Conservation (phyloP, 1,140 invertebrate genomes). For the Cecropterus lyciades region DNA sequence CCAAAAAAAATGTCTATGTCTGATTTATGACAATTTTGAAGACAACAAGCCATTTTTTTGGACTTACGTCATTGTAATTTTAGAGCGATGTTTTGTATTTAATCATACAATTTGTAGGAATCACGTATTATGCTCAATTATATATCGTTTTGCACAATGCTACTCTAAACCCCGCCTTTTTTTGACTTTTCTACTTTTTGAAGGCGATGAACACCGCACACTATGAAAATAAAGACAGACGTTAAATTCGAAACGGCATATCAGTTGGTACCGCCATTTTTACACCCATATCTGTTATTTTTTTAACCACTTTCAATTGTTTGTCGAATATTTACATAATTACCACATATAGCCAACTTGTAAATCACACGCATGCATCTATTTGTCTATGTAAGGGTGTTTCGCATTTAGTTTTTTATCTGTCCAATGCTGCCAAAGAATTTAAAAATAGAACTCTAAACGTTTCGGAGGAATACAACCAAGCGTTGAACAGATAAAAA, state of each 20-base stretch:
- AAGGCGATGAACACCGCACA: slow-evolving; percentile 10
- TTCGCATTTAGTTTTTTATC: slow-evolving; percentile 55
- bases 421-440: slow-evolving; percentile 38
- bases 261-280: slow-evolving; percentile 48
- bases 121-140: slow-evolving; percentile 26
- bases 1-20: too few species aligned
- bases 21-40: too few species aligned
- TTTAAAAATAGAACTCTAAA: background rate
- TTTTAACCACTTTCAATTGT: slow-evolving; percentile 25
- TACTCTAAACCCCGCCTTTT: slow-evolving; percentile 15
- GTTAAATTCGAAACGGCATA: slow-evolving; percentile 47
- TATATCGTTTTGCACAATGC: slow-evolving; percentile 24
- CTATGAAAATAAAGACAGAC: slow-evolving; percentile 5
- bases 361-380: slow-evolving; percentile 57
- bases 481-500: slow-evolving; percentile 60
- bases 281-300: slow-evolving; percentile 5
- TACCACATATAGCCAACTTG: slow-evolving; percentile 39
- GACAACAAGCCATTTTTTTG: background rate
- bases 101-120: slow-evolving; percentile 23
- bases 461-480: slow-evolving; percentile 32
- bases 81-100: slow-evolving; percentile 13
- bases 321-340: slow-evolving; percentile 33
- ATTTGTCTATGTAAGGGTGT: slow-evolving; percentile 65
- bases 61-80: background rate
- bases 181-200: slow-evolving; percentile 21